A percentile compares a stretch with the other conserved stretches of the same genome.
These are phyloP conservation scores for Willowsia nigromaculata DNA, from an alignment of 2,888 invertebrate species.

Conservation along the genomic window DNA sequence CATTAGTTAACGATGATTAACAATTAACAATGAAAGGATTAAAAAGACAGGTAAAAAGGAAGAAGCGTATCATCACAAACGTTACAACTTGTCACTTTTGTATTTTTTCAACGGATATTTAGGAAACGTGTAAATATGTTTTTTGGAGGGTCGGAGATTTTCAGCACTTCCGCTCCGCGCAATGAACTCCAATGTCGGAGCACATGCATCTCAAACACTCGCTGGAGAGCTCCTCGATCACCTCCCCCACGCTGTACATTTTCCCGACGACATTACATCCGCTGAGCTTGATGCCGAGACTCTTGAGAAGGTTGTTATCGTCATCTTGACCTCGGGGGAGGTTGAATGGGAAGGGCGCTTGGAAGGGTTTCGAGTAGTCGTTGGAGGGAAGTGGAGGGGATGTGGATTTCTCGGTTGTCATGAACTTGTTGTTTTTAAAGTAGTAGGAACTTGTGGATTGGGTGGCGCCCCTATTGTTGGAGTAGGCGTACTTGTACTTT, in stretches of 20 bases:
- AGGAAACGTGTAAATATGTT: too few relatives aligned
- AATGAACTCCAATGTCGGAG: constrained; percentile 92
- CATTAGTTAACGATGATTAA: too few relatives aligned
- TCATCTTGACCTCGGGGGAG: constrained; percentile 68
- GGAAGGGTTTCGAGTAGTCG: constrained; percentile 70
- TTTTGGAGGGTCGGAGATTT: too few relatives aligned
- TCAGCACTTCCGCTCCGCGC: constrained; percentile 85
- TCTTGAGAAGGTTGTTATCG: constrained; percentile 50
- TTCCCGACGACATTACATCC: constrained; percentile 94
- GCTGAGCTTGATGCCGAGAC: constrained; percentile 84
- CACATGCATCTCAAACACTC: constrained; percentile 92
- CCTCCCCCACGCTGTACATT: constrained; percentile 91
- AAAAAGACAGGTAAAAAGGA: too few relatives aligned
- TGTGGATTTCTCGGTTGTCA: constrained; percentile 62
- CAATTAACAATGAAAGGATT: too few relatives aligned
- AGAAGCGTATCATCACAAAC: background rate
- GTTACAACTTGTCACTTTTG: background rate
- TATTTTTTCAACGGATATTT: too few relatives aligned
- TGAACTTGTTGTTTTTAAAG: background rate
- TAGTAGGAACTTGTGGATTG: constrained; percentile 10
- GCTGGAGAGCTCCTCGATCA: constrained; percentile 90
- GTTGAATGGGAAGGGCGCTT: constrained; percentile 73
- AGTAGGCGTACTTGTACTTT: constrained; percentile 62
- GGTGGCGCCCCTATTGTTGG: constrained; percentile 25
- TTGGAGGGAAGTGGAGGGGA: background rate